A percentile compares a stretch with the other conserved stretches of the same genome.
These are phyloP conservation scores for Stichodactyla helianthus DNA, from an alignment of 64 coral and sea anemone genomes.

Conservation along the genomic window DNA sequence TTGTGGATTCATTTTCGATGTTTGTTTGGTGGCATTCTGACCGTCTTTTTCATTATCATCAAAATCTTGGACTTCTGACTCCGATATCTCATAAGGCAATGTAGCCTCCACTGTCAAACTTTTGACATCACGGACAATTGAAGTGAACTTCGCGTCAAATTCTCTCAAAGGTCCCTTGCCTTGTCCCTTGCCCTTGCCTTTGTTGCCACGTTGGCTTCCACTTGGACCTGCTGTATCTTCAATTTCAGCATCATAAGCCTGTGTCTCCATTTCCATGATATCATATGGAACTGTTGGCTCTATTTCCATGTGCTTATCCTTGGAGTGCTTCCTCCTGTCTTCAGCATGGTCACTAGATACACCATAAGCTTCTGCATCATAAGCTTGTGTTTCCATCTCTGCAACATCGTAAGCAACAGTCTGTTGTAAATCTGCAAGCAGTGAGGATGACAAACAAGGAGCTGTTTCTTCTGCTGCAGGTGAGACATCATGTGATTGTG, in stretches of 20 bases:
- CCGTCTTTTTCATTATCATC: background rate
- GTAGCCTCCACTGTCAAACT: background rate
- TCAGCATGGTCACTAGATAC: background rate
- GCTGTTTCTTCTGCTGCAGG: background rate
- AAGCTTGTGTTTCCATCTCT: slow-evolving; percentile 8
- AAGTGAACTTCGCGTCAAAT: background rate
- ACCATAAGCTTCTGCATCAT: background rate
- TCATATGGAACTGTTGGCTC: slow-evolving; percentile 14
- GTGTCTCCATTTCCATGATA: slow-evolving; percentile 10
- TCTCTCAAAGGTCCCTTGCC: background rate
- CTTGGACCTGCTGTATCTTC: background rate
- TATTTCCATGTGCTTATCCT: background rate
- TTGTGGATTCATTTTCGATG: background rate
- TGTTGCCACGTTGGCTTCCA: background rate
- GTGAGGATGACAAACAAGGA: background rate
- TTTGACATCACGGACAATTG: background rate
- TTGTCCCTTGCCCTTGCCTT: background rate
- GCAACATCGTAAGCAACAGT: slow-evolving; percentile 2
- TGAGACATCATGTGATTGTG: background rate
- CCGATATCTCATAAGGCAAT: background rate
- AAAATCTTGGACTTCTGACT: slow-evolving; percentile 10
- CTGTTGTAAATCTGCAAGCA: background rate
- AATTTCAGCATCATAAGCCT: slow-evolving; percentile 24
- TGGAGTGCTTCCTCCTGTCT: background rate
- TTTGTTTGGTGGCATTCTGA: background rate